These are phyloP conservation scores for Agrotis clavis DNA, from an alignment of 2,888 invertebrate species.

Conservation along the genomic window DNA sequence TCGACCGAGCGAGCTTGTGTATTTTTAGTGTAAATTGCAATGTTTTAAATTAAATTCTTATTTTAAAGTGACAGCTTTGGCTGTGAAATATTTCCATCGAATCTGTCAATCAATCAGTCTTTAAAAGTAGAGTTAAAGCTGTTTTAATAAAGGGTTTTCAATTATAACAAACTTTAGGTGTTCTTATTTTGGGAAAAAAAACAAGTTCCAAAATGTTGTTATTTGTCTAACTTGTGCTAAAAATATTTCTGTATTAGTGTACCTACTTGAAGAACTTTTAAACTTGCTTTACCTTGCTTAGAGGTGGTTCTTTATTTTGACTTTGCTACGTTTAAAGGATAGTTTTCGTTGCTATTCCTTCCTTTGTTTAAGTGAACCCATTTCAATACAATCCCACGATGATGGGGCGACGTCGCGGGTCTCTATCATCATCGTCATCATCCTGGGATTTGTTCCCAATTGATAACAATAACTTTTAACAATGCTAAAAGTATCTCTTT, in stretches of 20 bases:
- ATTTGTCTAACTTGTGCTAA: not conserved
- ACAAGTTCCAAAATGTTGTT: not conserved
- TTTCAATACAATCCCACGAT: not conserved
- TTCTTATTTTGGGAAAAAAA: not conserved
- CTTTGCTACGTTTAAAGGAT: not conserved
- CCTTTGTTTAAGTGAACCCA: slow-evolving; percentile 2
- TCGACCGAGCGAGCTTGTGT: slow-evolving; percentile 59
- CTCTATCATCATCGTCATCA: too few relatives aligned
- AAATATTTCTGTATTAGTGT: not conserved
- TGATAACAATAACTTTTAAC: too few relatives aligned
- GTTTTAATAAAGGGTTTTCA: not conserved
- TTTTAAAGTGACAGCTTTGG: not conserved
- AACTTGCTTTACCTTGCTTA: not conserved
- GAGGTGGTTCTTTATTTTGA: slow-evolving; percentile 22
- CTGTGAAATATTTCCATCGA: not conserved
- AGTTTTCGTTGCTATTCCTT: slow-evolving; percentile 2
- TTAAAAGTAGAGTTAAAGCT: not conserved
- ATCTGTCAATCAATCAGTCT: not conserved
- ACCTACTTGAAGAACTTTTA: slow-evolving; percentile 9
- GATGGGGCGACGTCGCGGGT: too few relatives aligned
- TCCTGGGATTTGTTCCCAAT: too few relatives aligned
- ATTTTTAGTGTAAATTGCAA: slow-evolving; percentile 55
- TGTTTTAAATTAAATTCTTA: slow-evolving; percentile 35
- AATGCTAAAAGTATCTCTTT: not conserved
- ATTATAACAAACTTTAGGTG: not conserved